These are phyloP conservation scores for Sinosuthora webbiana DNA, from an alignment of 2,113 vertebrate species.

Conservation along the genomic window DNA sequence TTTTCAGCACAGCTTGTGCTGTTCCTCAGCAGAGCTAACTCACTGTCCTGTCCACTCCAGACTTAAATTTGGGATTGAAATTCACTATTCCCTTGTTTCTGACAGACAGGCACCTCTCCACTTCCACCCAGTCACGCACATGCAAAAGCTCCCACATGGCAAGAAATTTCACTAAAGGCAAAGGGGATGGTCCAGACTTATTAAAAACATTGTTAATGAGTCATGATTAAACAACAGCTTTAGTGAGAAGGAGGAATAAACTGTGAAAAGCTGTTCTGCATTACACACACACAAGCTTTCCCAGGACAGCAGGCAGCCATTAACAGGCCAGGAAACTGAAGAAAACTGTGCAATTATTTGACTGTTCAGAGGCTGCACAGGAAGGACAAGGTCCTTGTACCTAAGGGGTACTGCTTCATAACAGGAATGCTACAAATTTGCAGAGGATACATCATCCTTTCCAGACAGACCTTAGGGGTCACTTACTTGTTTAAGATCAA, in stretches of 20 bases:
- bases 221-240: background rate
- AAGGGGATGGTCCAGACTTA: background rate
- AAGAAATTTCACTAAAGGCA: background rate
- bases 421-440: background rate
- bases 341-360: background rate
- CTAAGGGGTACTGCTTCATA: background rate
- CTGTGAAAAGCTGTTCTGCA: background rate
- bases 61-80: background rate
- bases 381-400: background rate
- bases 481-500: conserved; percentile 88
- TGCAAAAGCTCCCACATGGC: background rate
- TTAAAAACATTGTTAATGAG: background rate
- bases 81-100: background rate
- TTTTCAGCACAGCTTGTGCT: background rate
- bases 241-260: background rate
- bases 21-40: background rate
- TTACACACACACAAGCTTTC: background rate
- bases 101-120: background rate
- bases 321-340: background rate
- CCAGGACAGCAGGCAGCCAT: background rate
- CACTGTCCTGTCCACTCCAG: background rate
- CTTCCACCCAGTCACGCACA: background rate
- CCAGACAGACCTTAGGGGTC: background rate
- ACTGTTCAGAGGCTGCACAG: background rate
- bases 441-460: background rate